Evolutionary conservation across 1,140 invertebrate genomes (phyloP).

Genomic region (Panulirus ornatus): DNA sequence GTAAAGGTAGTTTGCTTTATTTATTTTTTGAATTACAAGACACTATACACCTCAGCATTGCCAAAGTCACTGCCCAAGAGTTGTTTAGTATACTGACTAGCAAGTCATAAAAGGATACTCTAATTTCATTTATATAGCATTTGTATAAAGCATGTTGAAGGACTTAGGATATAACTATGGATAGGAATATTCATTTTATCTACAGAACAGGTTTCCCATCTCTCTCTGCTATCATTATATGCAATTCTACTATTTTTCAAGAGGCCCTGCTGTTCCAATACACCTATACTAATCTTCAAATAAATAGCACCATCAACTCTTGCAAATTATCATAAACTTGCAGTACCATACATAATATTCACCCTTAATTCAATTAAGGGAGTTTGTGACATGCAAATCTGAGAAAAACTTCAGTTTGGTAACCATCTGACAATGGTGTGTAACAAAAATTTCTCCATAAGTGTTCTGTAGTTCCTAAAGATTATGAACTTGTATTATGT

Average conservation of each 20-base stretch:
- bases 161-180: background rate
- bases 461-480: background rate
- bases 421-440: background rate
- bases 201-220: conserved; percentile 29
- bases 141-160: conserved; percentile 15
- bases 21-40: background rate
- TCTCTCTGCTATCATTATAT: conserved; percentile 34
- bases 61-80: background rate
- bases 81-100: conserved; percentile 30
- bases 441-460: background rate
- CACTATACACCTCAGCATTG: background rate
- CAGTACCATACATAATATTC: conserved; percentile 55
- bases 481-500: background rate
- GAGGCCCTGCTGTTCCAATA: conserved; percentile 40
- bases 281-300: conserved; percentile 52
- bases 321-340: conserved; percentile 49
- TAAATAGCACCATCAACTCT: conserved; percentile 56
- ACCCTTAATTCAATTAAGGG: background rate
- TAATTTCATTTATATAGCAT: conserved; percentile 5
- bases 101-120: background rate
- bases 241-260: conserved; percentile 33
- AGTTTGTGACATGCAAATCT: background rate
- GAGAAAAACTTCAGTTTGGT: background rate
- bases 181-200: conserved; percentile 27
- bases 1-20: background rate